Base-by-base conservation (phyloP, 2,888 invertebrate genomes). In the Polyommatus iphigenia region DNA sequence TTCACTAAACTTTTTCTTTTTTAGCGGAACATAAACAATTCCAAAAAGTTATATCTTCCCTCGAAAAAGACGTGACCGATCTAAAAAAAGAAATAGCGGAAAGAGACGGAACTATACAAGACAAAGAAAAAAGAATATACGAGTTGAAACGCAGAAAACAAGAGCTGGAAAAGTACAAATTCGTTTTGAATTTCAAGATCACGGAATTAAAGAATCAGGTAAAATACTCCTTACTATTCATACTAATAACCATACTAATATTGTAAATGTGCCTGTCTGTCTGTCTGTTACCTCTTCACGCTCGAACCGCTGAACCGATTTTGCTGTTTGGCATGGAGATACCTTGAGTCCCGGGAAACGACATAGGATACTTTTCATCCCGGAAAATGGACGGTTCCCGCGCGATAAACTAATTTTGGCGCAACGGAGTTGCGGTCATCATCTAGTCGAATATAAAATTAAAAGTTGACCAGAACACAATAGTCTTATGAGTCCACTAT, bases 141-240 rank as follows among this genome's bases (percentile, higher is more conserved):
- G 98, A 98, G 82, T 89, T 98, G 79, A 97, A 98, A 87, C 96
- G 96, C 81, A 97, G 96, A 86, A 98, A 97, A 85, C 96, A 97
- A 85, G 98, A 98, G 86, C 89, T 99, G 81, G 98, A 99, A 86
- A 99, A 98, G 88, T 98, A 97, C 88, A 98, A 98, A 87, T 98
- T 98, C 88, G 98, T 98, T 1, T 91, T 98, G 54, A 97, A 97
- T 85, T 98, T 98, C 87, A 98, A 98, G 89, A 98, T 99, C 79
- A 96, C 96, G 50, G 98, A 99, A 85, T 89, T 98, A 32, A 97
- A 97, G 87, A 96, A 96, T 85, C 96, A 97, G 90, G 94, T 93
- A 79, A 82, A 88, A 85, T 46, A 18, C 29, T 77, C 46, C 32
- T 78, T 54, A 32, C n/a, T 79, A 5, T n/a, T 2, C 2, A 57